phyloP scores from a whole-genome alignment of 2,797 vertebrate species.

The Odontamblyopus lacepedii region DNA sequence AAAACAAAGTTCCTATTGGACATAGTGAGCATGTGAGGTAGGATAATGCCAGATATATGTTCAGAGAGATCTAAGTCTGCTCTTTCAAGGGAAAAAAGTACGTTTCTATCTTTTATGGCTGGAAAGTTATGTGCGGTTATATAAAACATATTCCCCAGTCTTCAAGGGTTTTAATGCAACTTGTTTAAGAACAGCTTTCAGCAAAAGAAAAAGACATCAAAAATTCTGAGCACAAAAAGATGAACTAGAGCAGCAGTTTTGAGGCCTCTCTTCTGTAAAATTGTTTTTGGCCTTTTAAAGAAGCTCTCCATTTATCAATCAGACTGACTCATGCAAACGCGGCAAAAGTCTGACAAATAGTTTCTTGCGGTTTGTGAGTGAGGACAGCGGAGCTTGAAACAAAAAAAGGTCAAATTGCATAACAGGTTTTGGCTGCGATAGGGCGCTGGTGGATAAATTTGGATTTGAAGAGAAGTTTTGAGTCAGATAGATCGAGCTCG shows the following conservation, averaged over 20 bases:
- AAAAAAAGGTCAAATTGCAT: not conserved
- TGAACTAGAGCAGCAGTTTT: not conserved
- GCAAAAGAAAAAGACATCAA: not conserved
- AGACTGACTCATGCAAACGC: not conserved
- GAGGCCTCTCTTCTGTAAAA: not conserved
- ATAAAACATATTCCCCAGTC: too few relatives aligned
- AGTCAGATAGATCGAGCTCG: too few relatives aligned
- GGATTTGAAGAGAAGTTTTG: not conserved
- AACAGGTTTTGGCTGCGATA: not conserved
- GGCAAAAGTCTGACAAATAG: slow-evolving; percentile 1
- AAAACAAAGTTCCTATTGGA: too few relatives aligned
- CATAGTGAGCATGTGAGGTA: too few relatives aligned
- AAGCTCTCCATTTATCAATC: slow-evolving; percentile 1
- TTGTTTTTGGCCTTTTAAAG: not conserved
- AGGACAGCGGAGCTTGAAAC: not conserved
- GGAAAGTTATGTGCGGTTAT: too few relatives aligned
- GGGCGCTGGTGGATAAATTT: not conserved
- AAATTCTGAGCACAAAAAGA: not conserved
- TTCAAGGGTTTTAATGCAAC: not conserved
- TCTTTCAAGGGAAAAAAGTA: too few relatives aligned
- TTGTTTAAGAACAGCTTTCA: not conserved
- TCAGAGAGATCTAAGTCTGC: too few relatives aligned
- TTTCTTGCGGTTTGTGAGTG: not conserved
- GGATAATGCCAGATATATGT: too few relatives aligned
- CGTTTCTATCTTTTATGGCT: too few relatives aligned